Conservation (phyloP, 2,113 vertebrate species). For the Taxidea taxus region DNA sequence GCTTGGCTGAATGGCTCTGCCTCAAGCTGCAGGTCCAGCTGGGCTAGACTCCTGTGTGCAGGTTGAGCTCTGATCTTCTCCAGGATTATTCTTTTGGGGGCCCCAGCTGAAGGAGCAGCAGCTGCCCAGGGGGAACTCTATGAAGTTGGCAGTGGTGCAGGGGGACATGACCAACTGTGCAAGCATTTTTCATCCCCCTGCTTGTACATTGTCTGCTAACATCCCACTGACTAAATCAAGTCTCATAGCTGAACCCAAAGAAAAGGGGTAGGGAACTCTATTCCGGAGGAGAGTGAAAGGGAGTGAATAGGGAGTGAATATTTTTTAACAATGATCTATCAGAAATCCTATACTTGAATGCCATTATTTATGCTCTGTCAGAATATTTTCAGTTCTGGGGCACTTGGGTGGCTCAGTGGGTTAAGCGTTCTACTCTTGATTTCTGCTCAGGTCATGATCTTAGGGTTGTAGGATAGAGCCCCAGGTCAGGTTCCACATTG, state of each 20-base stretch:
- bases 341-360: neutral
- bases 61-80: neutral
- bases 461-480: neutral
- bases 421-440: neutral
- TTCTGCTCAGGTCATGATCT: neutral
- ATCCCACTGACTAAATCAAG: neutral
- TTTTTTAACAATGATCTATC: neutral
- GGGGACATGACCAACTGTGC: neutral
- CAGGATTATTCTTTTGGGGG: neutral
- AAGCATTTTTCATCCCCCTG: neutral
- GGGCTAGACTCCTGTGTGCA: neutral
- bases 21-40: neutral
- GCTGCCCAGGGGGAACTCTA: neutral
- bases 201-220: neutral
- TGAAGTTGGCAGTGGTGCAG: neutral
- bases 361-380: neutral
- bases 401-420: neutral
- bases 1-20: neutral
- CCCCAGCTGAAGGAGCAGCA: neutral
- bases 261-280: neutral
- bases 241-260: neutral
- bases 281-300: neutral
- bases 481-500: neutral
- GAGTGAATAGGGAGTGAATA: neutral
- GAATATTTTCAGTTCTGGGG: conserved; percentile 18